These are phyloP conservation scores for Willisornis vidua DNA, from an alignment of 2,113 vertebrate species.

Conservation along the genomic window DNA sequence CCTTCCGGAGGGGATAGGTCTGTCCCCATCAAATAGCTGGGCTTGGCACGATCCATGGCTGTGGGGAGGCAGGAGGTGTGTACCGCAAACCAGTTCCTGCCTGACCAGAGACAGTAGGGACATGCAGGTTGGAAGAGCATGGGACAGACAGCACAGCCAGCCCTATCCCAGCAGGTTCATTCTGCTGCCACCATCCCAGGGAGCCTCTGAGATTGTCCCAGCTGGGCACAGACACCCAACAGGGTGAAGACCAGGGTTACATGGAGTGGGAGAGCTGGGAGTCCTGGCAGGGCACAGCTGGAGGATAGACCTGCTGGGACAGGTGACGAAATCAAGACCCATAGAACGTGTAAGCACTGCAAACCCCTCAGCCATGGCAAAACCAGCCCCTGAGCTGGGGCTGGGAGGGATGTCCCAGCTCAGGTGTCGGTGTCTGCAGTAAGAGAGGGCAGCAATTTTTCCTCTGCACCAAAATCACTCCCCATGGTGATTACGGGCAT, in stretches of 20 bases:
- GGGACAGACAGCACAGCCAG: not conserved
- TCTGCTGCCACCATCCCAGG: not conserved
- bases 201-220: not conserved
- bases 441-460: not conserved
- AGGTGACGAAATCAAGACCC: not conserved
- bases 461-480: not conserved
- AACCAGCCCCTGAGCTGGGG: fast-evolving
- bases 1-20: not conserved
- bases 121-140: not conserved
- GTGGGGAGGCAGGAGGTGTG: not conserved
- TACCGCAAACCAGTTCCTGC: not conserved
- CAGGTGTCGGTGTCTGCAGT: not conserved
- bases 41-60: not conserved
- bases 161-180: not conserved
- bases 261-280: not conserved
- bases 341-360: not conserved
- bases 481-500: fast-evolving
- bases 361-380: not conserved
- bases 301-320: not conserved
- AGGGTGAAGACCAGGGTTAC: fast-evolving
- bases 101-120: not conserved
- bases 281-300: not conserved
- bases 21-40: fast-evolving
- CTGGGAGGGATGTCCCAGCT: not conserved
- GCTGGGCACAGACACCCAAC: not conserved